phyloP scores from a whole-genome alignment of 2,888 invertebrate species.

The Adineta ricciae region DNA sequence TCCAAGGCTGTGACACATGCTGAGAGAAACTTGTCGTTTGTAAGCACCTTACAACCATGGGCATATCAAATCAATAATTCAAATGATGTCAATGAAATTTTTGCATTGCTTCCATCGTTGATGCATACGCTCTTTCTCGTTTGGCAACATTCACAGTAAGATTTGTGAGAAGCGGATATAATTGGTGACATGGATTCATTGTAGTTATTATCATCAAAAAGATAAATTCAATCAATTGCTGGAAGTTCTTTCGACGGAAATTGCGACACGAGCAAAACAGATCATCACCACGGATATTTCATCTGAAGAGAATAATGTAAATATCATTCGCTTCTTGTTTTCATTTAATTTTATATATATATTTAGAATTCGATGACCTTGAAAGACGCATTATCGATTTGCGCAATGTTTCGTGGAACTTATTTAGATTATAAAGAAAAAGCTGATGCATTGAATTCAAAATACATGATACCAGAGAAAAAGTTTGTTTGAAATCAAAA shows the following conservation, averaged over 20 bases:
- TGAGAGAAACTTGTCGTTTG: constrained; percentile 42
- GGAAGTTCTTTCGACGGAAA: constrained; percentile 46
- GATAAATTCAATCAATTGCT: constrained; percentile 46
- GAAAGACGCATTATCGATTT: constrained; percentile 47
- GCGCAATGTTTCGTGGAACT: constrained; percentile 49
- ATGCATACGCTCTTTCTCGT: constrained; percentile 45
- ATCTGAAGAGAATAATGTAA: constrained; percentile 40
- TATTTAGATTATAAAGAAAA: constrained; percentile 49
- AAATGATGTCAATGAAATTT: constrained; percentile 40
- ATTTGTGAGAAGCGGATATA: too few species aligned
- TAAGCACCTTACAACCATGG: constrained; percentile 44
- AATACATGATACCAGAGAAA: constrained; percentile 46
- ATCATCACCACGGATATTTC: constrained; percentile 47
- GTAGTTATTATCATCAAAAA: constrained; percentile 47
- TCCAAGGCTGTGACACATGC: constrained; percentile 43
- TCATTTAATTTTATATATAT: not conserved
- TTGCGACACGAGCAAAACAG: constrained; percentile 47
- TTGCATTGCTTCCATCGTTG: constrained; percentile 45
- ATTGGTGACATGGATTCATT: too few species aligned
- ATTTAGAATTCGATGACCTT: constrained; percentile 46
- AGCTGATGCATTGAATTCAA: constrained; percentile 46
- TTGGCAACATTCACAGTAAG: constrained; percentile 40
- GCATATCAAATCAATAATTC: constrained; percentile 43
- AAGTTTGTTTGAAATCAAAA: constrained; percentile 37
- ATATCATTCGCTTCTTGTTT: too few species aligned